phyloP scores from a whole-genome alignment of 2,797 vertebrate species.

The Megalops cyprinoides region DNA sequence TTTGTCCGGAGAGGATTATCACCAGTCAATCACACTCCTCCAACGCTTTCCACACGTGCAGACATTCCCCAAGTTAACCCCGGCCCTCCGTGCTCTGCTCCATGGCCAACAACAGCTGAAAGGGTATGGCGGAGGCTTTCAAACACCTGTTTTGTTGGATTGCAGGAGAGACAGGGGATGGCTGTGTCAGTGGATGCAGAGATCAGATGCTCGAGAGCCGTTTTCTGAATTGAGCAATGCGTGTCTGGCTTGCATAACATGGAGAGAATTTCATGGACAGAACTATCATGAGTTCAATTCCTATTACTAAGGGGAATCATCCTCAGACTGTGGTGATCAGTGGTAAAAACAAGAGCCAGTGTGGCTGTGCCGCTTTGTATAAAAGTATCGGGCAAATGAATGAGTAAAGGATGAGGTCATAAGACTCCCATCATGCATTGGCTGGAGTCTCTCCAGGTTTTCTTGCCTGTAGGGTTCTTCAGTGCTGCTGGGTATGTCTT shows the following conservation, averaged over 20 bases:
- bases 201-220: not conserved
- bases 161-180: not conserved
- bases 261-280: too few species aligned
- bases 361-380: too few species aligned
- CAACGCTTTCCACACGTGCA: not conserved
- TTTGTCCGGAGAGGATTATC: not conserved
- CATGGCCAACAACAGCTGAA: not conserved
- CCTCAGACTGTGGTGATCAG: too few species aligned
- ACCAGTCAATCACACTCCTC: constrained; percentile 13
- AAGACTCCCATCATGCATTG: not conserved
- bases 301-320: too few species aligned
- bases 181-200: not conserved
- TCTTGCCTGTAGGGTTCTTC: not conserved
- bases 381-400: not conserved
- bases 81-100: not conserved
- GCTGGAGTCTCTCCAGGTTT: not conserved
- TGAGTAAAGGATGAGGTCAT: not conserved
- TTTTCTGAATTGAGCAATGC: too few species aligned
- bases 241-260: too few species aligned
- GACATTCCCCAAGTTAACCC: constrained; percentile 8
- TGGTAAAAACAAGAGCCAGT: too few species aligned
- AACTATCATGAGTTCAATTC: too few species aligned
- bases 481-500: not conserved
- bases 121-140: not conserved
- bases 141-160: not conserved